These are phyloP conservation scores for Nothocercus nigrocapillus DNA, from an alignment of 2,113 vertebrate species.

Conservation along the genomic window DNA sequence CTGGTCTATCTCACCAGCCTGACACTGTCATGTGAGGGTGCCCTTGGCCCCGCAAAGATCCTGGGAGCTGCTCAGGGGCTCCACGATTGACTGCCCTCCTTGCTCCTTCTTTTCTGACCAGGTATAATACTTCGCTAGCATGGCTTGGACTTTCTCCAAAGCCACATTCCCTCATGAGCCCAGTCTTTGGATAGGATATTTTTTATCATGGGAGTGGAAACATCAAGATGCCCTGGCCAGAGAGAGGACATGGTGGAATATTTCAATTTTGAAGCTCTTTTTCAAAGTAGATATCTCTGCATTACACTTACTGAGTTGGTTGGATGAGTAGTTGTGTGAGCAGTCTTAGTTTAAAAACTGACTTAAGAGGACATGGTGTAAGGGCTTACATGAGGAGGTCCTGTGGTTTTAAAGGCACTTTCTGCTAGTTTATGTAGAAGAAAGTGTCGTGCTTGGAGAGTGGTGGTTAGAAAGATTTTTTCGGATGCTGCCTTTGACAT, in stretches of 20 bases:
- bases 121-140: neutral
- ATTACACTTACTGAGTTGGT: rapidly evolving
- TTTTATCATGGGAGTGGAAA: neutral
- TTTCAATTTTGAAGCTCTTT: neutral
- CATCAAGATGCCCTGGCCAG: neutral
- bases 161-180: neutral
- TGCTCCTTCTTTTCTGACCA: neutral
- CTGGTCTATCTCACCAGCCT: neutral
- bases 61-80: neutral
- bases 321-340: neutral
- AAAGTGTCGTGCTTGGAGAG: neutral
- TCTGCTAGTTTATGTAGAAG: neutral
- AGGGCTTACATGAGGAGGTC: neutral
- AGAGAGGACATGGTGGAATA: rapidly evolving
- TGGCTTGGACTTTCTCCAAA: neutral
- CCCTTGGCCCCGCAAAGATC: neutral
- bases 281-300: neutral
- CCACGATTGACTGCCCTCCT: neutral
- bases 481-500: neutral
- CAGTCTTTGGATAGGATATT: neutral
- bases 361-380: neutral
- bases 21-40: neutral
- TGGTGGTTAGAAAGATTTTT: neutral
- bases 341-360: neutral
- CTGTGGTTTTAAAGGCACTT: neutral